Percentiles rank a stretch among this genome's conserved stretches.
phyloP scores from a whole-genome alignment of 1,140 invertebrate genomes.

The Lanistes nyassanus region DNA sequence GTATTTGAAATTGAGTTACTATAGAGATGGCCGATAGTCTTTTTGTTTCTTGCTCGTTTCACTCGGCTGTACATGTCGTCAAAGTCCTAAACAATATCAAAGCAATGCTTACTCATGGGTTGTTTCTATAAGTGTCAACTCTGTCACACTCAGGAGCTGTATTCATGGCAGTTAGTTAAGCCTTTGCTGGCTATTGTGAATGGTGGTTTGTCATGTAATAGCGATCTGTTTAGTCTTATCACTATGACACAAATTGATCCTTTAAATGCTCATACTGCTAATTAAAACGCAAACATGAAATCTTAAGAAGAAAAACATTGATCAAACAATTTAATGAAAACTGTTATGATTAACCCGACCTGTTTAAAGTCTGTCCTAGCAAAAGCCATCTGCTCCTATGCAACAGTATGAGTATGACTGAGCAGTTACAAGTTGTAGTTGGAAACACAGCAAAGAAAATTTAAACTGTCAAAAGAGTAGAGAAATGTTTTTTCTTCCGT shows the following conservation, averaged over 20 bases:
- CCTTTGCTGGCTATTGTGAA: not conserved
- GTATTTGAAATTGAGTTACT: slow-evolving; percentile 19
- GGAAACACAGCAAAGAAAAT: too few species aligned
- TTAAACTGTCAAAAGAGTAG: too few species aligned
- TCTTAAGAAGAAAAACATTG: not conserved
- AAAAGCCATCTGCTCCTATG: too few species aligned
- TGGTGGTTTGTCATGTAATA: too few species aligned
- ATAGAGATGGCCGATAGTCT: slow-evolving; percentile 27
- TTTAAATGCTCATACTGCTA: not conserved
- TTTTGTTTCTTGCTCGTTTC: slow-evolving; percentile 68
- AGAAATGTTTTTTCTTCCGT: too few species aligned
- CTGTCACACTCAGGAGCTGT: too few species aligned
- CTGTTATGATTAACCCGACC: too few species aligned
- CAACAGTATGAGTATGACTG: too few species aligned
- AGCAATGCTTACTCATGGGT: not conserved
- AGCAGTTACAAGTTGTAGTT: too few species aligned
- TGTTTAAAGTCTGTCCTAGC: too few species aligned
- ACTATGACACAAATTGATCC: not conserved
- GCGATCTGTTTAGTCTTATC: not conserved
- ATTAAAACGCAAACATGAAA: not conserved
- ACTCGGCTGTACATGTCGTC: slow-evolving; percentile 74
- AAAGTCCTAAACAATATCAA: slow-evolving; percentile 36
- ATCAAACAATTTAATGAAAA: too few species aligned
- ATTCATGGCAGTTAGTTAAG: too few species aligned
- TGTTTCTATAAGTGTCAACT: not conserved